A percentile compares a stretch with the other conserved stretches of the same genome.
Conservation (phyloP, 2,888 invertebrate genomes). For the Pammene fasciana region DNA sequence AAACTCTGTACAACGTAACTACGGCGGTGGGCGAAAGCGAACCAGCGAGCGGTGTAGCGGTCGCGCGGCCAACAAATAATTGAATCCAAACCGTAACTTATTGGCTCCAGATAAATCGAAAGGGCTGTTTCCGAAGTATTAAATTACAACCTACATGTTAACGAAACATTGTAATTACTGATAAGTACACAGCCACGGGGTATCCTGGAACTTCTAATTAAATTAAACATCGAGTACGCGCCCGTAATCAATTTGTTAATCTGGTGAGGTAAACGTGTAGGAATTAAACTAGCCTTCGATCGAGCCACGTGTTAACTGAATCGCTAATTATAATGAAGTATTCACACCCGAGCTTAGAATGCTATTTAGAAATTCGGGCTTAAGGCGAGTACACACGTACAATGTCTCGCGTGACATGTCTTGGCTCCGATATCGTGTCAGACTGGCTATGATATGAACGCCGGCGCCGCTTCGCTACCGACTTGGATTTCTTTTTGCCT, state of each 20-base stretch:
- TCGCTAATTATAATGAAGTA: constrained; percentile 39
- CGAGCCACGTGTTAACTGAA: constrained; percentile 40
- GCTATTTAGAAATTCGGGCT: constrained; percentile 35
- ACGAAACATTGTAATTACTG: constrained; percentile 41
- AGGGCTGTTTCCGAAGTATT: constrained; percentile 37
- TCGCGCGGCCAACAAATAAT: constrained; percentile 56
- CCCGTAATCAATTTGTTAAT: constrained; percentile 42
- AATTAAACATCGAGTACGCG: constrained; percentile 38
- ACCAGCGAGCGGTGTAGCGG: constrained; percentile 46
- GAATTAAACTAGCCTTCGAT: constrained; percentile 38
- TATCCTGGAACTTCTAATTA: constrained; percentile 42
- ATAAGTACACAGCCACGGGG: constrained; percentile 40
- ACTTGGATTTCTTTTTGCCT: constrained; percentile 34
- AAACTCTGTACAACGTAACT: constrained; percentile 48
- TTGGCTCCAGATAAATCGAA: constrained; percentile 52
- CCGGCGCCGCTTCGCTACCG: constrained; percentile 55
- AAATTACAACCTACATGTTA: constrained; percentile 35
- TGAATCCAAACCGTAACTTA: constrained; percentile 51
- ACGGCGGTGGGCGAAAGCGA: constrained; percentile 43
- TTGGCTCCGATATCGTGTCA: constrained; percentile 21
- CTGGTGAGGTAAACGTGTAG: constrained; percentile 40
- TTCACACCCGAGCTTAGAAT: constrained; percentile 33
- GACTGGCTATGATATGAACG: constrained; percentile 35
- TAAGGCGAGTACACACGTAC: constrained; percentile 44
- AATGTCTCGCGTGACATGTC: constrained; percentile 27